Percentiles rank a stretch among this genome's conserved stretches.
phyloP scores from a whole-genome alignment of 2,113 vertebrate genomes.

The Zosterops hypoxanthus region DNA sequence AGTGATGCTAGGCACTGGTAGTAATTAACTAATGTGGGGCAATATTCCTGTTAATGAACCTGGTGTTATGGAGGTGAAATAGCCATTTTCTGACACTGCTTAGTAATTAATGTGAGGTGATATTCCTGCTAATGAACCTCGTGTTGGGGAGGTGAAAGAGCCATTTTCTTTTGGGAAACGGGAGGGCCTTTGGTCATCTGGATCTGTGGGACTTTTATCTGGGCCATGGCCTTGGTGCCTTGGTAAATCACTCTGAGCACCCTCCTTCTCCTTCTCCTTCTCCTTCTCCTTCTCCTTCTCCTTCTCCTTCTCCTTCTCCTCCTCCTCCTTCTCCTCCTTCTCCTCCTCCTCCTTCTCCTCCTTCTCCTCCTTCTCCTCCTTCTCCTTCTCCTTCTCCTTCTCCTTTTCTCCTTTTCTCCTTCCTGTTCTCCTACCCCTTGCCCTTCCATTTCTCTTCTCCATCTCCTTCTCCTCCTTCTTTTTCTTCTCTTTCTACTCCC shows the following conservation, averaged over 20 bases:
- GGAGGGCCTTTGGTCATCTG: neutral
- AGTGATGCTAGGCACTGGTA: neutral
- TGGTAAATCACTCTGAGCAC: neutral
- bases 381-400: neutral
- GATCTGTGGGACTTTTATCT: neutral
- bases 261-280: accelerated
- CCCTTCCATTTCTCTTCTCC: neutral
- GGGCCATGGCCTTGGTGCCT: neutral
- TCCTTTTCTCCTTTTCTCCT: accelerated
- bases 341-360: accelerated
- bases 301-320: neutral
- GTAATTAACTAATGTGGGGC: neutral
- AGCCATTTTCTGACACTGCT: neutral
- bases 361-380: accelerated
- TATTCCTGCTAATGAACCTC: neutral
- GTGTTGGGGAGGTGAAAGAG: neutral
- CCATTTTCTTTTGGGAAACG: neutral
- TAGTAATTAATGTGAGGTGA: neutral
- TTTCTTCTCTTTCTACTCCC: neutral
- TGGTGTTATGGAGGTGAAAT: neutral
- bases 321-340: neutral
- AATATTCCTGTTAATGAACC: neutral
- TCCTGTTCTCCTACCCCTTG: too few species aligned
- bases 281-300: accelerated
- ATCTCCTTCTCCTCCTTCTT: accelerated